These are phyloP conservation scores for Chionomys nivalis DNA, from an alignment of 2,113 vertebrate genomes.

Conservation along the genomic window DNA sequence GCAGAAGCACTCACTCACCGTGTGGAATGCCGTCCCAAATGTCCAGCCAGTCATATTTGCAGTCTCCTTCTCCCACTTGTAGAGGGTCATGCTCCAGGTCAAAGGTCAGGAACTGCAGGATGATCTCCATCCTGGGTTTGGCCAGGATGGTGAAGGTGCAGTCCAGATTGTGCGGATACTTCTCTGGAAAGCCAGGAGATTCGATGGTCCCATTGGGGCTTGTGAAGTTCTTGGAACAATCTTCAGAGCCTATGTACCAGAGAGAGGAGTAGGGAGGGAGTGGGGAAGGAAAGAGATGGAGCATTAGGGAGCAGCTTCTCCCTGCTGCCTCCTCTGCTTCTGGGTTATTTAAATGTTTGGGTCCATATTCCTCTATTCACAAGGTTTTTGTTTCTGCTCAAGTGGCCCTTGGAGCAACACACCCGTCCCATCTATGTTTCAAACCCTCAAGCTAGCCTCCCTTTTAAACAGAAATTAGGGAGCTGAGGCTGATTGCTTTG, in stretches of 20 bases:
- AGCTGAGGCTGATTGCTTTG: not conserved
- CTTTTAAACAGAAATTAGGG: not conserved
- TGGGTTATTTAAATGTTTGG: constrained; percentile 63
- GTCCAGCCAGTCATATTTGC: constrained; percentile 99
- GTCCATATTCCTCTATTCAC: not conserved
- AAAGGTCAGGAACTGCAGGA: constrained; percentile 95
- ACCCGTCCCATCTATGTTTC: constrained; percentile 24
- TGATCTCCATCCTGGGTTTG: constrained; percentile 96
- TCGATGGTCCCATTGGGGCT: constrained; percentile 93
- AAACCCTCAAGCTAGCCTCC: constrained; percentile 40
- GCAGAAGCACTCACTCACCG: constrained; percentile 86
- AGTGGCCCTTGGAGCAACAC: constrained; percentile 69
- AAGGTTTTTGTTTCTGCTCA: constrained; percentile 67
- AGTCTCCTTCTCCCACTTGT: constrained; percentile 94
- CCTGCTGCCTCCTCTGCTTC: not conserved
- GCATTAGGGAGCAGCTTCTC: constrained; percentile 40
- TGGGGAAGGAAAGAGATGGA: not conserved
- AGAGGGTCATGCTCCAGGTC: constrained; percentile 98
- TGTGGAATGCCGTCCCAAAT: constrained; percentile 98
- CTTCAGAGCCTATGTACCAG: constrained; percentile 93
- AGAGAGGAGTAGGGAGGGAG: constrained; percentile 45
- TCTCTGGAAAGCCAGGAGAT: constrained; percentile 97
- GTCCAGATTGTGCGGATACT: constrained; percentile 98
- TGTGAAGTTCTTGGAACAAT: constrained; percentile 98
- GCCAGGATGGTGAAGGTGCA: constrained; percentile 97